A percentile compares a stretch with the other conserved stretches of the same genome.
Evolutionary conservation across 2,888 invertebrate species (phyloP).

Genomic region (Blastobasis lacticolella): DNA sequence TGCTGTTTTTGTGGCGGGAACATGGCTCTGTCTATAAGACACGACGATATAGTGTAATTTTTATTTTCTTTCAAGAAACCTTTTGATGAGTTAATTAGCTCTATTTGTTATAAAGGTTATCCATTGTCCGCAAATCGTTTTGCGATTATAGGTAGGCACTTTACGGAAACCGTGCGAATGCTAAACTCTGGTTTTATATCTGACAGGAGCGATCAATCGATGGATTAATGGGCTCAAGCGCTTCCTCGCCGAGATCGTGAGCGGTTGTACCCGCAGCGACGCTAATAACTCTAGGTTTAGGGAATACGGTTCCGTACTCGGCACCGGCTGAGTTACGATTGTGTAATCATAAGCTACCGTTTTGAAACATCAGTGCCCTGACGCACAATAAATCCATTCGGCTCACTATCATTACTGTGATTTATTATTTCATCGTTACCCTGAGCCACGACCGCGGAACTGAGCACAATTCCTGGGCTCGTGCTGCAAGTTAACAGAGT

Average conservation of each 20-base stretch:
- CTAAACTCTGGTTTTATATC: too few relatives aligned
- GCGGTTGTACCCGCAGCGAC: neutral
- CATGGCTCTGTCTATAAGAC: too few relatives aligned
- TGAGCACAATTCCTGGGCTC: conserved; percentile 51
- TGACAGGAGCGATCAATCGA: neutral
- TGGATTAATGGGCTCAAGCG: neutral
- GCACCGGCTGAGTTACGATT: neutral
- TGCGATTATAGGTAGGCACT: too few relatives aligned
- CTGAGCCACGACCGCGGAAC: conserved; percentile 42
- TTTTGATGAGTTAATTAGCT: too few relatives aligned
- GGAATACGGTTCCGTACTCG: too few relatives aligned
- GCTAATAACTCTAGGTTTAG: neutral
- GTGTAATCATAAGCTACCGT: conserved; percentile 9
- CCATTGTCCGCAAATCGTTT: too few relatives aligned
- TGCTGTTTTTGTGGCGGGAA: too few relatives aligned
- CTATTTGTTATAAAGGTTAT: too few relatives aligned
- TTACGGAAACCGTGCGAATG: too few relatives aligned
- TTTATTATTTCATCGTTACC: conserved; percentile 58
- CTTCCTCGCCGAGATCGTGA: neutral
- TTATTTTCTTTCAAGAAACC: too few relatives aligned
- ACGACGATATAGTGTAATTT: too few relatives aligned
- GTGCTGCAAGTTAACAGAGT: conserved; percentile 53
- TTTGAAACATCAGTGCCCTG: conserved; percentile 8
- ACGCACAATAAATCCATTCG: conserved; percentile 27
- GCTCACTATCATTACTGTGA: conserved; percentile 46